Evolutionary conservation across 2,888 invertebrate species (phyloP).

Genomic region (Artemia sinica): DNA sequence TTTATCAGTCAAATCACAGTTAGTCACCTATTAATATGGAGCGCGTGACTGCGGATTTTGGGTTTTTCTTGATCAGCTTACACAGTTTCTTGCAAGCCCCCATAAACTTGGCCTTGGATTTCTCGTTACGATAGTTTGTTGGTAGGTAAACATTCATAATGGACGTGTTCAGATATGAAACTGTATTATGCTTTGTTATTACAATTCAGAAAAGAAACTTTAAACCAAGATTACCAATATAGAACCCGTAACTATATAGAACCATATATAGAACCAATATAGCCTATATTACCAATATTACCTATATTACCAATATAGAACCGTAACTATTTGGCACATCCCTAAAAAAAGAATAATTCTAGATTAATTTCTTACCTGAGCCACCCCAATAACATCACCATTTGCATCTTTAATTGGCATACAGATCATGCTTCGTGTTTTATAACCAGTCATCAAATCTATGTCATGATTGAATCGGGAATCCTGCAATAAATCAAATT

Average conservation of each 20-base stretch:
- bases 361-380: conserved; percentile 51
- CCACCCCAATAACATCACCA: conserved; percentile 89
- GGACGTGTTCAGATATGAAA: no score
- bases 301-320: not conserved
- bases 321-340: not conserved
- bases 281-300: not conserved
- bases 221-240: not conserved
- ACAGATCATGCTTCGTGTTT: conserved; percentile 75
- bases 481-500: conserved; percentile 41
- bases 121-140: no score
- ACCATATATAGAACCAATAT: not conserved
- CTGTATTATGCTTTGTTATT: not conserved
- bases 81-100: no score
- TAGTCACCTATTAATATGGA: no score
- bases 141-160: no score
- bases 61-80: no score
- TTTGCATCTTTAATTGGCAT: conserved; percentile 90
- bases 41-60: no score
- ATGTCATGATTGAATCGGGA: conserved; percentile 81
- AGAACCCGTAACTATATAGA: not conserved
- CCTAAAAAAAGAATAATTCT: not conserved
- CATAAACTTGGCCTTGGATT: no score
- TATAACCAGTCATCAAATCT: conserved; percentile 79
- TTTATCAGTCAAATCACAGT: no score
- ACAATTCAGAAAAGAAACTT: not conserved